These are phyloP conservation scores for Prorops nasuta DNA, from an alignment of 1,140 invertebrate species.

Conservation along the genomic window DNA sequence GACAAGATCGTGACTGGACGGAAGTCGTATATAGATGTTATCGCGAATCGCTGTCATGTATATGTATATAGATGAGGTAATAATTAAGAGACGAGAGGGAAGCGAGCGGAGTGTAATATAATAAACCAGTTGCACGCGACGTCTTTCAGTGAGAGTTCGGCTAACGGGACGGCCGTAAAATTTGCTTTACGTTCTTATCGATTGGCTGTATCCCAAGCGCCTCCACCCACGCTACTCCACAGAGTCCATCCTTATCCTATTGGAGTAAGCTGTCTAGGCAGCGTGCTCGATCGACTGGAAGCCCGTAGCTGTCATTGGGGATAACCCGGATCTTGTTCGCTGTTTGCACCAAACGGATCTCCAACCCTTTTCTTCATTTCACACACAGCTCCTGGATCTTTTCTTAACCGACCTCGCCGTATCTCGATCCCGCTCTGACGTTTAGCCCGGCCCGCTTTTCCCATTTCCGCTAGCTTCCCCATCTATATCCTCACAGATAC, in stretches of 20 bases:
- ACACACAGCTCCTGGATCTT: not conserved
- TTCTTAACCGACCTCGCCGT: constrained; percentile 1
- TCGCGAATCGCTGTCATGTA: not conserved
- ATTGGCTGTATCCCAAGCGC: constrained; percentile 2
- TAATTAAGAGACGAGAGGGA: not conserved
- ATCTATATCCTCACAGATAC: not conserved
- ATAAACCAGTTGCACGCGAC: not conserved
- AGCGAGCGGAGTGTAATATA: not conserved
- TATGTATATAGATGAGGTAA: not conserved
- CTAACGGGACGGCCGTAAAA: not conserved
- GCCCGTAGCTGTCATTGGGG: constrained; percentile 21
- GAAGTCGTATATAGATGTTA: not conserved
- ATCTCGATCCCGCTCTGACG: not conserved
- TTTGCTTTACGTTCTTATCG: not conserved
- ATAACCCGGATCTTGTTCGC: constrained; percentile 17
- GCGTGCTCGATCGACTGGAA: constrained; percentile 25
- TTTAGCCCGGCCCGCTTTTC: not conserved
- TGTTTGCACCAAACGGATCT: not conserved
- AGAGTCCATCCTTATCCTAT: constrained; percentile 13
- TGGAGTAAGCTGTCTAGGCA: constrained; percentile 14
- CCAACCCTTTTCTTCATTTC: not conserved
- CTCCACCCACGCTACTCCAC: constrained; percentile 2
- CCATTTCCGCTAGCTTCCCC: constrained; percentile 24
- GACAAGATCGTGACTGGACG: too few relatives aligned
- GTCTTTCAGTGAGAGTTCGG: not conserved